A percentile compares a stretch with the other conserved stretches of the same genome.
Evolutionary conservation across 1,140 invertebrate genomes (phyloP).

Genomic region (Drosophila pectinifera): DNA sequence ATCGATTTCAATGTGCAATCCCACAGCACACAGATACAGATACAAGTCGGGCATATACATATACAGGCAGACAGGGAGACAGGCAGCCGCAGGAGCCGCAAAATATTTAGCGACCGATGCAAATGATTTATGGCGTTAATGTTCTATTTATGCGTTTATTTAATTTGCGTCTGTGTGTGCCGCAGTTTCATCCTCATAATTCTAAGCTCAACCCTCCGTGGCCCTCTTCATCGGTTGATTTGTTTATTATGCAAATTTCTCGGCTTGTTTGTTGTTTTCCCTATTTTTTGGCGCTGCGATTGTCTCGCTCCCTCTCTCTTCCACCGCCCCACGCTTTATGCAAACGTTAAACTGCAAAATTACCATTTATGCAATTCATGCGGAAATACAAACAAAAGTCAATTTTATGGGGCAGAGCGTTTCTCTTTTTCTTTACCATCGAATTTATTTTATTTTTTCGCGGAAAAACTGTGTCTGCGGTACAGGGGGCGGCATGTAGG

Average conservation of each 20-base stretch:
- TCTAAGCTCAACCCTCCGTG: slow-evolving; percentile 47
- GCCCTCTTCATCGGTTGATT: slow-evolving; percentile 39
- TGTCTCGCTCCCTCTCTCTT: slow-evolving; percentile 22
- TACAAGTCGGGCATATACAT: not conserved
- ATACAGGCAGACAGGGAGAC: slow-evolving; percentile 3
- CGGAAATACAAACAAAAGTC: slow-evolving; percentile 83
- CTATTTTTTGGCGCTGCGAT: slow-evolving; percentile 27
- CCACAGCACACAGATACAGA: slow-evolving; percentile 19
- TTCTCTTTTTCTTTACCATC: slow-evolving; percentile 24
- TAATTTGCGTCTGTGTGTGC: slow-evolving; percentile 54
- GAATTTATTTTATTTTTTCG: slow-evolving; percentile 40
- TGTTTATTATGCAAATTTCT: slow-evolving; percentile 63
- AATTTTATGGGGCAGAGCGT: slow-evolving; percentile 68
- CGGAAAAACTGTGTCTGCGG: slow-evolving; percentile 12
- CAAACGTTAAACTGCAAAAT: slow-evolving; percentile 81
- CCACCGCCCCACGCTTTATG: slow-evolving; percentile 23
- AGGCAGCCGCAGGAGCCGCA: slow-evolving; percentile 52
- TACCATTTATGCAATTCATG: slow-evolving; percentile 83
- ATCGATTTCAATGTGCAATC: slow-evolving; percentile 48
- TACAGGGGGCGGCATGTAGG: not conserved
- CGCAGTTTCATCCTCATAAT: slow-evolving; percentile 52
- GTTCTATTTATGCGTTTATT: slow-evolving; percentile 83
- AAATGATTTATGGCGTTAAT: slow-evolving; percentile 82
- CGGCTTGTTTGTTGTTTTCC: slow-evolving; percentile 49
- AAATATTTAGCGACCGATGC: slow-evolving; percentile 67